Conservation (phyloP, 2,113 vertebrate species). For the Eudorcas thomsonii region DNA sequence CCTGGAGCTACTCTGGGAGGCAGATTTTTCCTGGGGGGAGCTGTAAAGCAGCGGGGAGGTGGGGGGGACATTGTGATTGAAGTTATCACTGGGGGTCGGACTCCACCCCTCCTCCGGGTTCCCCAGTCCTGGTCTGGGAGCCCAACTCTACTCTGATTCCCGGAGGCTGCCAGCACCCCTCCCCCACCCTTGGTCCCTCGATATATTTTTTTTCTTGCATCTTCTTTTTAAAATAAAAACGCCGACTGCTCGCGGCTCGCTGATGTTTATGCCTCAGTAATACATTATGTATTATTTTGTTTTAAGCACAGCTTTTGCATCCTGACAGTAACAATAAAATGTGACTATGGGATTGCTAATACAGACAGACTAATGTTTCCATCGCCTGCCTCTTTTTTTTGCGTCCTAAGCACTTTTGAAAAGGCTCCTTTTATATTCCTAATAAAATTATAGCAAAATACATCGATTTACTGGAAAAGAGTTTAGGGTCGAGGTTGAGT, state of each 20-base stretch:
- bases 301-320: constrained; percentile 99
- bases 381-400: constrained; percentile 88
- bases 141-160: constrained; percentile 17
- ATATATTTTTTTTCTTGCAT: constrained; percentile 80
- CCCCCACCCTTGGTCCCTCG: constrained; percentile 59
- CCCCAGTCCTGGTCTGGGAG: background rate
- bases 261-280: constrained; percentile 93
- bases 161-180: constrained; percentile 48
- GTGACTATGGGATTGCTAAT: constrained; percentile 99
- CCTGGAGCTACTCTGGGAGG: background rate
- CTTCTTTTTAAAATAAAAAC: constrained; percentile 95
- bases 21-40: background rate
- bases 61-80: background rate
- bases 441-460: constrained; percentile 94
- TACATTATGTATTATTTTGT: constrained; percentile 99
- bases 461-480: constrained; percentile 91
- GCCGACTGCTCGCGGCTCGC: constrained; percentile 80
- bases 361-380: constrained; percentile 99
- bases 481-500: constrained; percentile 71
- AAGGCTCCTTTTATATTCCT: constrained; percentile 96
- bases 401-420: constrained; percentile 98
- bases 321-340: constrained; percentile 99
- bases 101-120: background rate
- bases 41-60: rapidly evolving
- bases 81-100: too few species aligned